Conservation (phyloP, 2,113 vertebrate genomes). For the Thryonomys swinderianus region DNA sequence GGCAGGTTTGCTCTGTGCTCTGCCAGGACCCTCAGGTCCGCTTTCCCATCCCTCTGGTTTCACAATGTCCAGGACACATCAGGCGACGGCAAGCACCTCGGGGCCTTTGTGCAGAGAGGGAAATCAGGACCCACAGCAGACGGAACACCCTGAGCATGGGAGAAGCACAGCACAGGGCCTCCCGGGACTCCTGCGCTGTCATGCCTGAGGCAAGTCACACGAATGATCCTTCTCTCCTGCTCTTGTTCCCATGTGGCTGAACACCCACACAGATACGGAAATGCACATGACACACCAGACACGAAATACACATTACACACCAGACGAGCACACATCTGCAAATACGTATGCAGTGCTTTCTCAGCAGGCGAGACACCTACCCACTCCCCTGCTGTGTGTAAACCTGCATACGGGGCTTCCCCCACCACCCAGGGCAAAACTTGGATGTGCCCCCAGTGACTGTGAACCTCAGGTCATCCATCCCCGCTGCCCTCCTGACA, state of each 20-base stretch:
- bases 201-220: not conserved
- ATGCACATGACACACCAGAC: not conserved
- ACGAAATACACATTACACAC: not conserved
- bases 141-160: rapidly evolving
- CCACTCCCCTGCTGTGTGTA: not conserved
- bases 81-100: not conserved
- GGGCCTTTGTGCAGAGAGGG: not conserved
- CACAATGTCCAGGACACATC: not conserved
- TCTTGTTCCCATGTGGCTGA: not conserved
- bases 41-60: not conserved
- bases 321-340: not conserved
- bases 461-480: not conserved
- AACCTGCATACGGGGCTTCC: not conserved
- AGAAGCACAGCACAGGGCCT: not conserved
- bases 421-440: not conserved
- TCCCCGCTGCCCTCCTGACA: not conserved
- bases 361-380: not conserved
- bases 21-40: not conserved
- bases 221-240: not conserved
- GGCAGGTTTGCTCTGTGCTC: not conserved
- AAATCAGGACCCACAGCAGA: rapidly evolving
- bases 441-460: not conserved
- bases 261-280: not conserved
- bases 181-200: not conserved
- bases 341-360: not conserved